phyloP scores from a whole-genome alignment of 2,888 invertebrate genomes.

The Parnassius orleans region DNA sequence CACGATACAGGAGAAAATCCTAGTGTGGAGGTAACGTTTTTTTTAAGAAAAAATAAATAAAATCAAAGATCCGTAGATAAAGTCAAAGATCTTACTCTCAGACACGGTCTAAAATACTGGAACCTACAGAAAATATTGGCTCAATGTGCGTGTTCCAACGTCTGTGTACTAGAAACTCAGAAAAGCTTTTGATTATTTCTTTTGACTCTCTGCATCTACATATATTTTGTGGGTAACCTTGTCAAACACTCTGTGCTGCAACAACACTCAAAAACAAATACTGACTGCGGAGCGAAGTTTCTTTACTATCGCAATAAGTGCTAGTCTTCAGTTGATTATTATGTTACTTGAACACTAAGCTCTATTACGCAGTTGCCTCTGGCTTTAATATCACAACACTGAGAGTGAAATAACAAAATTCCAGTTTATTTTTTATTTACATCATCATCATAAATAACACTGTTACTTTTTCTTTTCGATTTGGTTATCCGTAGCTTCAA shows the following conservation, averaged over 20 bases:
- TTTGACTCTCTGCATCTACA: conserved; percentile 18
- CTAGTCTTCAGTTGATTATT: conserved; percentile 22
- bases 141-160: conserved; percentile 19
- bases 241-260: conserved; percentile 16
- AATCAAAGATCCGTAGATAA: conserved; percentile 16
- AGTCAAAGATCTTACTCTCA: conserved; percentile 25
- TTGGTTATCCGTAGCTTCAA: conserved; percentile 24
- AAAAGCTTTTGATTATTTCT: conserved; percentile 20
- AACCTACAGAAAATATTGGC: conserved; percentile 22
- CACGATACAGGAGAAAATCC: too few species aligned
- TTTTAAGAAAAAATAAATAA: conserved; percentile 3
- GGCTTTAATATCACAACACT: conserved; percentile 26
- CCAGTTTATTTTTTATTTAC: conserved; percentile 25
- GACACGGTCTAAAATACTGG: conserved; percentile 25
- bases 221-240: conserved; percentile 18
- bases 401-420: conserved; percentile 25
- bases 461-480: conserved; percentile 25
- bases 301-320: conserved; percentile 14
- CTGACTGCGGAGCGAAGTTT: conserved; percentile 12
- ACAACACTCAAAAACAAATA: conserved; percentile 17
- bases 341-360: conserved; percentile 22
- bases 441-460: conserved; percentile 26
- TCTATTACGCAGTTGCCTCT: conserved; percentile 19
- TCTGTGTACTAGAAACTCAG: conserved; percentile 12
- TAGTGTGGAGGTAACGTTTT: too few species aligned